A percentile compares a stretch with the other conserved stretches of the same genome.
These are phyloP conservation scores for Drosophila aldrichi DNA, from an alignment of 2,888 invertebrate species.

Conservation along the genomic window DNA sequence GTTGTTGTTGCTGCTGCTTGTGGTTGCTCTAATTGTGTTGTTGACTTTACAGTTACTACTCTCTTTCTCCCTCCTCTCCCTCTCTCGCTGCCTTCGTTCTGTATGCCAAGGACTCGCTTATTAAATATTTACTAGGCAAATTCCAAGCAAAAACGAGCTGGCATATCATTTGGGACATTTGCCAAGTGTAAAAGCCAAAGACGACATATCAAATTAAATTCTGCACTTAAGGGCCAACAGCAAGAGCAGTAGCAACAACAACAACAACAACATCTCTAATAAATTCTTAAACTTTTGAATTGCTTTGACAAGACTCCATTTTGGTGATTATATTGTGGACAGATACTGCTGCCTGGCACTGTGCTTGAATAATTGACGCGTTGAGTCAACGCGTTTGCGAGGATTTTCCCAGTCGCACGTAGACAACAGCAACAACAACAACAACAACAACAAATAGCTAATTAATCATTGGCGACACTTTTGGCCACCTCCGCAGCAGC, in stretches of 20 bases:
- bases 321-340: conserved; percentile 30
- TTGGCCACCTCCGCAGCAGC: conserved; percentile 15
- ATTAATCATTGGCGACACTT: conserved; percentile 67
- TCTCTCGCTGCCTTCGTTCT: conserved; percentile 2
- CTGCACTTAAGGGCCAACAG: conserved; percentile 33
- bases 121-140: conserved; percentile 71
- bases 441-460: conserved; percentile 37
- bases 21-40: conserved; percentile 35
- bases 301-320: conserved; percentile 10
- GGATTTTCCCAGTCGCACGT: conserved; percentile 64
- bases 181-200: conserved; percentile 26
- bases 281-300: conserved; percentile 15
- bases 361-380: conserved; percentile 64
- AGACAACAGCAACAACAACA: neutral
- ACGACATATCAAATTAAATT: conserved; percentile 44
- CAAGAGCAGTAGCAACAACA: neutral
- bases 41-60: conserved; percentile 16
- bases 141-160: conserved; percentile 42
- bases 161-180: conserved; percentile 32
- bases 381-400: conserved; percentile 67
- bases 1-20: conserved; percentile 15
- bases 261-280: neutral
- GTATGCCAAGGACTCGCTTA: conserved; percentile 65
- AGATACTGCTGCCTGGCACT: conserved; percentile 22
- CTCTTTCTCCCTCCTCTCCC: neutral